Conservation (phyloP, 2,113 vertebrate genomes). For the Tinamus guttatus region DNA sequence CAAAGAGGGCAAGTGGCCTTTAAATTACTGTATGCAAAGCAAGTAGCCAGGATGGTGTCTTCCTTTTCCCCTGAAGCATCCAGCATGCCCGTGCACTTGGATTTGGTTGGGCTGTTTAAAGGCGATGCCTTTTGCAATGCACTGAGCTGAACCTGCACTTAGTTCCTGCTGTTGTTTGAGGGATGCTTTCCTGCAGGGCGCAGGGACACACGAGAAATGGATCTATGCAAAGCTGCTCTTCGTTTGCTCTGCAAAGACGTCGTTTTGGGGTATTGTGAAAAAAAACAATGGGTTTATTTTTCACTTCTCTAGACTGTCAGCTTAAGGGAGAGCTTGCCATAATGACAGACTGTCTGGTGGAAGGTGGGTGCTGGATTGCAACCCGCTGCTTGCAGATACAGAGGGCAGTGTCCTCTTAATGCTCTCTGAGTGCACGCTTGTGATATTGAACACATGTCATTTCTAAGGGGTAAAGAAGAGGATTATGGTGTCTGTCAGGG, state of each 20-base stretch:
- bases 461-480: background rate
- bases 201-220: background rate
- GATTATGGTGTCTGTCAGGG: accelerated
- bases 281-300: background rate
- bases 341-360: background rate
- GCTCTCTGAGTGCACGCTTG: background rate
- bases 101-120: background rate
- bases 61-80: background rate
- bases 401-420: background rate
- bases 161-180: background rate
- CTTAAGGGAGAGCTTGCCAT: background rate
- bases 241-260: background rate
- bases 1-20: background rate
- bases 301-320: background rate
- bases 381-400: background rate
- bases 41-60: background rate
- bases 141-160: conserved; percentile 30
- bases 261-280: background rate
- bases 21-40: background rate
- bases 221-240: conserved; percentile 65
- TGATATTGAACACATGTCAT: background rate
- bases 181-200: background rate
- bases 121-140: conserved; percentile 20
- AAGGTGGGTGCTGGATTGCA: background rate
- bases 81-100: background rate